Evolutionary conservation across 2,888 invertebrate genomes (phyloP), one percentile per base, ranked within the genome.

Genomic region (Globia sparganii): DNA sequence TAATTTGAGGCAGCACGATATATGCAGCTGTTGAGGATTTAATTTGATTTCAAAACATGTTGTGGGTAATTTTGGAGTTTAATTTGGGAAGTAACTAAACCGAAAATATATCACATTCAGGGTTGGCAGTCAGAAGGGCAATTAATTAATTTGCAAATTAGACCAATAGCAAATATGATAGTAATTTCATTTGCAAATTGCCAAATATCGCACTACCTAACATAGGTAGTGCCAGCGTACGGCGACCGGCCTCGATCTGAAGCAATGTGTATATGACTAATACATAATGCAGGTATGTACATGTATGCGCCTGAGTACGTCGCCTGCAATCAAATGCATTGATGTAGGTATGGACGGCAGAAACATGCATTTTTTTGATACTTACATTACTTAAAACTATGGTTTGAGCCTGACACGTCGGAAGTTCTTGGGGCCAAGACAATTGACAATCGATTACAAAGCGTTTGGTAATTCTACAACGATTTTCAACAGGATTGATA

Each of bases 271-370:
- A n/a, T n/a, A n/a, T n/a, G n/a, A n/a, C n/a, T n/a, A n/a, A n/a
- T n/a, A n/a, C n/a, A n/a, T n/a, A n/a, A n/a, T 31, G 15, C 13
- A 61, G 11, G 4, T 68, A 28, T 64, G 21, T 46, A 31, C 18
- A 46, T 46, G 0, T 56, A 53, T 59, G 11, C 13, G 62, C n/a
- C 8, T 8, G 43, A 25, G 73, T 72, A 72, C 72, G 72, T 83
- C 72, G 62, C 75, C 78, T 83, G 80, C 82, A 86, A 86, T 86
- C 78, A 70, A 77, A 78, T 77, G 81, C 80, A 77, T 70, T 64
- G 34, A 18, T 37, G 81, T 86, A 18, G 34, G 81, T 86, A 90
- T 46, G 11, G 87, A 66, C 31, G n/a, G 73, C 86, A 88, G 34
- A 82, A 80, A 46, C 37, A 78, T 25, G 15, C 2, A 4, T 6